Evolutionary conservation across 2,113 vertebrate species (phyloP), one percentile per base, ranked within the genome.

Genomic region (Xiphophorus hellerii): DNA sequence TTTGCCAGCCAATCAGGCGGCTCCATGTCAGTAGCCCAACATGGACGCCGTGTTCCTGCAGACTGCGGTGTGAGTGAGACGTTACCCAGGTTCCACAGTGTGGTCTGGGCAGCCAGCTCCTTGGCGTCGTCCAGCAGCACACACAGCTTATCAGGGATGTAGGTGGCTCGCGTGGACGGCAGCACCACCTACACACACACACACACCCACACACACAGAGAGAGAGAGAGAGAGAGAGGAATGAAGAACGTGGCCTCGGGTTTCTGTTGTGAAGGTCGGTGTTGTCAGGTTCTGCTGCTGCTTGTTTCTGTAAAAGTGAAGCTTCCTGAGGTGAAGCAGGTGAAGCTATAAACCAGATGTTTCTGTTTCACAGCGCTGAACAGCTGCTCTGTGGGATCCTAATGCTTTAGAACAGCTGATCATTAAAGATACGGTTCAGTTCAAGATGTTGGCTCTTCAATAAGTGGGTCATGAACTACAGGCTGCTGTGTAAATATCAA

Each of bases 61-160:
- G 42, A 15, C 44, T 48, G 44, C 44, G 17, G 44, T 48, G 5
- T 48, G 44, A 48, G 31, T 66, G 64, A 4, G 33, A 37, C 7
- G 8, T 37, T 79, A 82, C 87, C 88, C 29, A 90, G 81, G 64
- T 69, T 89, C 77, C 73, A 89, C 78, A 98, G 94, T 0, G 96
- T 93, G 80, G 95, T 96, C 84, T 96, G 95, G 25, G 97, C 97
- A 70, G 97, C 97, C 81, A 98, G 85, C 74, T 99, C 97, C 89
- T 97, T 98, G 81, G 97, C 97, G 65, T 96, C 96, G 73, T 98
- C 97, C 90, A 98, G 87, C 4, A 95, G 93, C 27, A 93, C 91
- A 84, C 96, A 98, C 83, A 97, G 93, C 76, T 96, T 96, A 89
- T 97, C 94, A 29, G 97, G 96, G 95, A 97, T 95, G 91, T 94